phyloP scores from a whole-genome alignment of 2,797 vertebrate genomes.

The Clarias platycephalus region DNA sequence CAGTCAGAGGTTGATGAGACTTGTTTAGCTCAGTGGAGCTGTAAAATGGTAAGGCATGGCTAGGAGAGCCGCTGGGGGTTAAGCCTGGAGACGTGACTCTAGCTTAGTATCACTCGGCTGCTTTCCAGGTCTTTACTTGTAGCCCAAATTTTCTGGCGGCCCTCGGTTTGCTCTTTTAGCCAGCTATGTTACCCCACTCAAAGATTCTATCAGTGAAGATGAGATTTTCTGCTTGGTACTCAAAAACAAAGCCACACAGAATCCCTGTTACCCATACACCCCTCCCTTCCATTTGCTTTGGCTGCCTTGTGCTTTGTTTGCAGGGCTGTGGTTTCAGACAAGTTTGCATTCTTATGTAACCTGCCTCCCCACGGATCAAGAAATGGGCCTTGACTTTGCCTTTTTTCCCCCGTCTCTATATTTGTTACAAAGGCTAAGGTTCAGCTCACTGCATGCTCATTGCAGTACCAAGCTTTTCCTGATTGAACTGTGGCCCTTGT shows the following conservation, averaged over 20 bases:
- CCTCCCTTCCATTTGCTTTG: constrained; percentile 54
- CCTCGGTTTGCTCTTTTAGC: constrained; percentile 29
- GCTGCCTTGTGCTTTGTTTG: constrained; percentile 64
- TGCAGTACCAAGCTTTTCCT: constrained; percentile 38
- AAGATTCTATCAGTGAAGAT: constrained; percentile 46
- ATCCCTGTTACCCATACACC: constrained; percentile 36
- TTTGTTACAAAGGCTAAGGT: constrained; percentile 49
- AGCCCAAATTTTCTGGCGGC: constrained; percentile 34
- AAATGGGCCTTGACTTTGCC: constrained; percentile 43
- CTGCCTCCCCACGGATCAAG: constrained; percentile 67
- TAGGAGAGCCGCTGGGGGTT: constrained; percentile 38
- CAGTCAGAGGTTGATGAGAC: constrained; percentile 44
- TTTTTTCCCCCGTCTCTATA: background rate
- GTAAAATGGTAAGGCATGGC: constrained; percentile 28
- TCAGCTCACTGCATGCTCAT: constrained; percentile 42
- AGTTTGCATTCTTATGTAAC: constrained; percentile 56
- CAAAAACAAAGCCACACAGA: constrained; percentile 42
- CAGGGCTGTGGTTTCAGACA: constrained; percentile 60
- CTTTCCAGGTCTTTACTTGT: constrained; percentile 42
- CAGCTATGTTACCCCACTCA: constrained; percentile 43
- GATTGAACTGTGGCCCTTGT: constrained; percentile 62
- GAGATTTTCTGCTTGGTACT: constrained; percentile 50
- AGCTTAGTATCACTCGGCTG: constrained; percentile 31
- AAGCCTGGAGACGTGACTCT: constrained; percentile 40
- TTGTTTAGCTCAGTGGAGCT: constrained; percentile 24